These are phyloP conservation scores for Coturnix japonica DNA, from an alignment of 2,113 vertebrate species.

Conservation along the genomic window DNA sequence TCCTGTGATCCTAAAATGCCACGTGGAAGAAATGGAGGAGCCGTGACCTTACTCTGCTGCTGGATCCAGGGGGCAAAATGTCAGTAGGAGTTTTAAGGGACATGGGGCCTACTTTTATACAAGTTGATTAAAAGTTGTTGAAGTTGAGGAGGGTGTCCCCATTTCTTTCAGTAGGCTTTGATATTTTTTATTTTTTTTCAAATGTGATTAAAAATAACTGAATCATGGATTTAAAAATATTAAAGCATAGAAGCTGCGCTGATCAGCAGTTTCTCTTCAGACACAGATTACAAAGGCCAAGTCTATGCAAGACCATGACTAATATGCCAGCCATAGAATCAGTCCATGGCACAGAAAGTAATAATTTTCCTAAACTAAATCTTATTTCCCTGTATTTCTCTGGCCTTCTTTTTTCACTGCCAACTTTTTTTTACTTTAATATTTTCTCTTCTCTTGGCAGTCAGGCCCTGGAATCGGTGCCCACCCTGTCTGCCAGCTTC, in stretches of 20 bases:
- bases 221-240: not conserved
- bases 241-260: not conserved
- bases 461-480: constrained; percentile 31
- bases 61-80: not conserved
- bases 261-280: constrained; percentile 9
- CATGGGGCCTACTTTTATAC: not conserved
- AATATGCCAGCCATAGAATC: constrained; percentile 22
- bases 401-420: not conserved
- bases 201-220: not conserved
- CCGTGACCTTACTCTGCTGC: not conserved
- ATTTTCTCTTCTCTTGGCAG: constrained; percentile 70
- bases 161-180: not conserved
- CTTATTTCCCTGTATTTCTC: constrained; percentile 19
- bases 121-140: not conserved
- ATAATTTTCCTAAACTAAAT: constrained; percentile 51
- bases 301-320: constrained; percentile 4
- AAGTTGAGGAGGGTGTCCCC: constrained; percentile 24
- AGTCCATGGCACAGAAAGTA: constrained; percentile 17
- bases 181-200: not conserved
- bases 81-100: constrained; percentile 14
- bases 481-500: constrained; percentile 43
- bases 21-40: not conserved
- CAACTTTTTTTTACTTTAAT: constrained; percentile 24
- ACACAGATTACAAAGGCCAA: not conserved
- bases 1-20: not conserved